phyloP scores from a whole-genome alignment of 2,113 vertebrate genomes.

The Tragelaphus strepsiceros region DNA sequence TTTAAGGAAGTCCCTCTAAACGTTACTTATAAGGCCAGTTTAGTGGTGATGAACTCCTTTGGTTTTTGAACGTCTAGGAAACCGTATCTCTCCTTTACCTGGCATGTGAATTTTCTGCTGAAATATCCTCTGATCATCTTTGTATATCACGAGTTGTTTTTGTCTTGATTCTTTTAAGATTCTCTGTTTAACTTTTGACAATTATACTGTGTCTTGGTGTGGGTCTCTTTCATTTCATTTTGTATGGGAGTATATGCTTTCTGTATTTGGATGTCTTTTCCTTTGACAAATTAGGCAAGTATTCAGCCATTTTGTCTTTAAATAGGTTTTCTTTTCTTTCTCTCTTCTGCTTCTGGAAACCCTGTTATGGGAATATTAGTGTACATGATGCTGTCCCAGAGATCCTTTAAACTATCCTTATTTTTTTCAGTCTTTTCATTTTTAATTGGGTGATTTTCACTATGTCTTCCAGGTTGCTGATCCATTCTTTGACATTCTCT shows the following conservation, averaged over 20 bases:
- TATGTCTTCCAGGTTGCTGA: background rate
- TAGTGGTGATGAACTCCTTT: background rate
- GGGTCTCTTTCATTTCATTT: background rate
- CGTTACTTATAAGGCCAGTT: background rate
- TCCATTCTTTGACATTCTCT: background rate
- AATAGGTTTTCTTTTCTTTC: background rate
- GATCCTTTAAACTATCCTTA: background rate
- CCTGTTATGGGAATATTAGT: background rate
- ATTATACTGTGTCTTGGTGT: background rate
- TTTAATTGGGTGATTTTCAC: background rate
- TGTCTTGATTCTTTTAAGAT: background rate
- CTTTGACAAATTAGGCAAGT: background rate
- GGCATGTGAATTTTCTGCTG: background rate
- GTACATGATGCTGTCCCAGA: background rate
- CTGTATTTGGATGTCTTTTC: background rate
- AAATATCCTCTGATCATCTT: background rate
- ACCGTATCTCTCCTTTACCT: background rate
- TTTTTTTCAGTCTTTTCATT: background rate
- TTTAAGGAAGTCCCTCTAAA: background rate
- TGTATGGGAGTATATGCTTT: background rate
- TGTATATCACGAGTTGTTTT: background rate
- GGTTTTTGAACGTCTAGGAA: background rate
- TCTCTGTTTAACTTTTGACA: background rate
- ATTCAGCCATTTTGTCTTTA: background rate
- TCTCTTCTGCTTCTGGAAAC: background rate